A percentile compares a stretch with the other conserved stretches of the same genome.
Conservation (phyloP, 2,113 vertebrate species). For the Xerus inauris region DNA sequence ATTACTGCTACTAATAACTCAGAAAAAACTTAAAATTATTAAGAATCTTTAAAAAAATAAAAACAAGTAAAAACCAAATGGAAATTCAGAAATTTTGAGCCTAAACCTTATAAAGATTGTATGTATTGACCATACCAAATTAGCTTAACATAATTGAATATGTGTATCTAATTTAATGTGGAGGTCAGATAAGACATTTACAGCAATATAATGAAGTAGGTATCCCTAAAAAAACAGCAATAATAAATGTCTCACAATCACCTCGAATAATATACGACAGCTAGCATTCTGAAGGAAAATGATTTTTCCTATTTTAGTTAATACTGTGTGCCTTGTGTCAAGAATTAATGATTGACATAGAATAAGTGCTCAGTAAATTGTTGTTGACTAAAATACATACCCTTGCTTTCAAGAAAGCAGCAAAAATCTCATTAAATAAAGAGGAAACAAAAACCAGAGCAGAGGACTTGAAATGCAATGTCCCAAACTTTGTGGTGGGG, state of each 20-base stretch:
- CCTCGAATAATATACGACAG: not conserved
- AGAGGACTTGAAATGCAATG: not conserved
- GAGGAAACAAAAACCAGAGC: not conserved
- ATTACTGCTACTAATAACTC: not conserved
- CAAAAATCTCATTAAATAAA: not conserved
- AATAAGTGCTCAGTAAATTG: not conserved
- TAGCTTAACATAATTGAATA: not conserved
- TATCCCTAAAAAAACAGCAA: not conserved
- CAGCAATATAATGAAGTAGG: not conserved
- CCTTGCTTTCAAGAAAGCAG: not conserved
- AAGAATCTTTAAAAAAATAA: not conserved
- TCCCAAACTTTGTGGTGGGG: not conserved
- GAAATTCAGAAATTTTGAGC: not conserved
- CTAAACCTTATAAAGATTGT: not conserved
- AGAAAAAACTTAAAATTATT: not conserved
- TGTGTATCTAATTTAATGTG: not conserved
- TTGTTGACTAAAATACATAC: not conserved
- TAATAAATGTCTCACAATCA: not conserved
- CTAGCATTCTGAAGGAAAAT: not conserved
- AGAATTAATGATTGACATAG: not conserved
- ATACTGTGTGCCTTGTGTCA: not conserved
- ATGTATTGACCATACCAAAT: not conserved
- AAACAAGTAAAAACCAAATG: not conserved
- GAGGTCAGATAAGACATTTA: not conserved
- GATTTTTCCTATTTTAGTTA: not conserved